These are phyloP conservation scores for Phalacrocorax brasilianus DNA, from an alignment of 2,113 vertebrate genomes.

Conservation along the genomic window DNA sequence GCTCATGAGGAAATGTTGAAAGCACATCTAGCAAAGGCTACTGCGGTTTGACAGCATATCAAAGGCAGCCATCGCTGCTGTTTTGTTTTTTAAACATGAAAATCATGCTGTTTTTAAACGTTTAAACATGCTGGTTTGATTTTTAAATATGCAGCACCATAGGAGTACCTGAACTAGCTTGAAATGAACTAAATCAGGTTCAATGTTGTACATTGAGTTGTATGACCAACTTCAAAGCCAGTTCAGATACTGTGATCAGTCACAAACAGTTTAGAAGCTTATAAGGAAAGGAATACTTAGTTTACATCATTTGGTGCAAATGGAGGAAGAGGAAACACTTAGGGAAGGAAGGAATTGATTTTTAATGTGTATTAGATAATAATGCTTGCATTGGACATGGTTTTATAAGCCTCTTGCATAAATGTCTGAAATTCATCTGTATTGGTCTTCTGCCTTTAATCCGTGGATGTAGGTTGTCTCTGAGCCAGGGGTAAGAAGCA, in stretches of 20 bases:
- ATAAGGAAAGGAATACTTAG: neutral
- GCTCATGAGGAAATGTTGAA: neutral
- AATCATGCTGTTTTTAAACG: neutral
- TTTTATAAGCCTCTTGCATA: conserved; percentile 11
- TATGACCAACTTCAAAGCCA: neutral
- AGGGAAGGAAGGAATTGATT: neutral
- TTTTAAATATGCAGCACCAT: neutral
- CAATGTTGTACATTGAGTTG: neutral
- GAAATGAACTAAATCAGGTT: neutral
- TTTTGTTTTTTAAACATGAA: neutral
- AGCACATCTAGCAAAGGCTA: neutral
- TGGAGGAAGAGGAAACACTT: neutral
- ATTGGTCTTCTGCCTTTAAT: neutral
- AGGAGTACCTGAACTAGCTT: neutral
- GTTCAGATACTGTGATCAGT: neutral
- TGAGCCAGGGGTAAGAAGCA: conserved; percentile 28
- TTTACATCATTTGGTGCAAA: neutral
- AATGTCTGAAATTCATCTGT: neutral
- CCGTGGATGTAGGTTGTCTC: neutral
- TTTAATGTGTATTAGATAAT: neutral
- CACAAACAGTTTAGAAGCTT: neutral
- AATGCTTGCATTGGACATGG: neutral
- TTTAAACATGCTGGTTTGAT: neutral
- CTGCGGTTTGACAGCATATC: neutral
- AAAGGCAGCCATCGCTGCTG: neutral